These are phyloP conservation scores for Conus canariensis DNA, from an alignment of 2,888 invertebrate genomes.

Conservation along the genomic window DNA sequence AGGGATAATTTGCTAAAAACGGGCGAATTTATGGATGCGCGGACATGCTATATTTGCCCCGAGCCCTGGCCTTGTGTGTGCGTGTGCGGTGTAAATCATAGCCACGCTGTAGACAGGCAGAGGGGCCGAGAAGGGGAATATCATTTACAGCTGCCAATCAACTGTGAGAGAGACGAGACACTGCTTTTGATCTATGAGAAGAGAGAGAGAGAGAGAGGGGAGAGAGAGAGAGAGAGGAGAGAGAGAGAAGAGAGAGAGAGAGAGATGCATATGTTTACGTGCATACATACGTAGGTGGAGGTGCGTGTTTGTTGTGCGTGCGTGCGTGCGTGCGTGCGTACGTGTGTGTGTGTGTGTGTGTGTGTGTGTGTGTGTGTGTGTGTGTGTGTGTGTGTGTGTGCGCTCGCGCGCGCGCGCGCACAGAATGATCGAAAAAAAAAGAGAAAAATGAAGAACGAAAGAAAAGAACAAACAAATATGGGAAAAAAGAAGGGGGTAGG, in stretches of 20 bases:
- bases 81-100: neutral
- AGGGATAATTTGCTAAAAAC: slow-evolving; percentile 18
- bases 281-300: neutral
- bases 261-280: neutral
- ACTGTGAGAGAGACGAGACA: no score
- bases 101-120: neutral
- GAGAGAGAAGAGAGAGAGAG: neutral
- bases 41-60: slow-evolving; percentile 8
- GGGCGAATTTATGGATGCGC: neutral
- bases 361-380: neutral
- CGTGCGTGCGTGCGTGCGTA: neutral
- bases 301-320: slow-evolving; percentile 12
- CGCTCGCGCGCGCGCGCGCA: no score
- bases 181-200: neutral
- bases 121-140: no score
- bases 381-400: no score
- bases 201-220: neutral
- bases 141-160: no score
- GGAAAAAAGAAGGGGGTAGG: neutral
- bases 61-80: neutral
- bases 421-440: neutral
- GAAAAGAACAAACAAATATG: neutral
- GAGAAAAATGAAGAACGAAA: neutral
- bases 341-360: slow-evolving; percentile 5
- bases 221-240: no score